Evolutionary conservation across 2,888 invertebrate genomes (phyloP).

Genomic region (Chydorus sphaericus): DNA sequence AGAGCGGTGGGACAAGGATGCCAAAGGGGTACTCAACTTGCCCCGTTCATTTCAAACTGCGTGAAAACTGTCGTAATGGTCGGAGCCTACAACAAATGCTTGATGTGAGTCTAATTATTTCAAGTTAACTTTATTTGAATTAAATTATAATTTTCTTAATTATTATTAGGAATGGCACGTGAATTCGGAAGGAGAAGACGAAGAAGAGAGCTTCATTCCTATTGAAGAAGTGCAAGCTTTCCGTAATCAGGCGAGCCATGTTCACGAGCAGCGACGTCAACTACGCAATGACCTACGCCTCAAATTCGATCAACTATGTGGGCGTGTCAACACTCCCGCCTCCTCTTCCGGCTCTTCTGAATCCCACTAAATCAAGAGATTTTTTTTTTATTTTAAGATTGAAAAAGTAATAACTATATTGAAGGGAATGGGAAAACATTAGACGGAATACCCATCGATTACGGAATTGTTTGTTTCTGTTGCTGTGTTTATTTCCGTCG

Average conservation of each 20-base stretch:
- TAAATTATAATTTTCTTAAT: constrained; percentile 22
- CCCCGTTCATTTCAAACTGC: not conserved
- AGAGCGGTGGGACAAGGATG: not conserved
- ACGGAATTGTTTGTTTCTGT: too few species aligned
- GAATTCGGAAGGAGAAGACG: constrained; percentile 48
- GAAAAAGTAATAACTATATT: too few species aligned
- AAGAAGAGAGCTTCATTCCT: constrained; percentile 58
- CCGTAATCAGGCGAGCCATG: constrained; percentile 59
- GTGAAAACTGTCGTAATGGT: constrained; percentile 29
- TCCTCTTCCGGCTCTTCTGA: too few species aligned
- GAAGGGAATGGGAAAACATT: too few species aligned
- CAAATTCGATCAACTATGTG: constrained; percentile 65
- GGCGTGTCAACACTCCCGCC: not conserved
- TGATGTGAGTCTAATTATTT: constrained; percentile 40
- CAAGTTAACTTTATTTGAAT: not conserved
- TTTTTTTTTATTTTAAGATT: too few species aligned
- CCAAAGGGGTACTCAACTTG: too few species aligned
- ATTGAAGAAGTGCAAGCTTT: constrained; percentile 77
- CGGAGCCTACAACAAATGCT: constrained; percentile 56
- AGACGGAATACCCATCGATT: too few species aligned
- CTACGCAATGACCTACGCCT: constrained; percentile 64
- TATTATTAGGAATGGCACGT: constrained; percentile 13
- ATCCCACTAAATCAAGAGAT: not conserved
- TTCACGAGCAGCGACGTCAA: constrained; percentile 64
- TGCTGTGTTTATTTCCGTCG: too few species aligned